Evolutionary conservation across 2,888 invertebrate genomes (phyloP).

Genomic region (Melangyna quadrimaculata): DNA sequence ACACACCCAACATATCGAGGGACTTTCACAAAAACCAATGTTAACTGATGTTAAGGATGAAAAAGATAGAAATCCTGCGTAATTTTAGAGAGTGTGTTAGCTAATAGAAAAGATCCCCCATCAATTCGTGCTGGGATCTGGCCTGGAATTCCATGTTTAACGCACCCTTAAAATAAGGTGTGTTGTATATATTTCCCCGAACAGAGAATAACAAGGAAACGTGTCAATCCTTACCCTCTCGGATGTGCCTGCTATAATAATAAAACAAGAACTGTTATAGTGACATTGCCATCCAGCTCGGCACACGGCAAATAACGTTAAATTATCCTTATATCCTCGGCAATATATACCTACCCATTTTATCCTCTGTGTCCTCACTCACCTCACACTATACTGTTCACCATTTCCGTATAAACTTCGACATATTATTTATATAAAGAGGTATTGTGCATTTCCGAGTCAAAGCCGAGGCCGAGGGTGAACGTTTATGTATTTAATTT

Average conservation of each 20-base stretch:
- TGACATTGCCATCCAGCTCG: conserved; percentile 24
- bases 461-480: conserved; percentile 16
- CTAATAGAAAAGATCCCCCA: conserved; percentile 16
- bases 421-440: no score
- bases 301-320: conserved; percentile 61
- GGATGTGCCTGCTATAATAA: conserved; percentile 25
- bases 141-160: neutral
- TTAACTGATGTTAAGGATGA: neutral
- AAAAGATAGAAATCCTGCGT: conserved; percentile 55
- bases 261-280: conserved; percentile 27
- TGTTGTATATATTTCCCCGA: conserved; percentile 2
- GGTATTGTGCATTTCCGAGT: conserved; percentile 14
- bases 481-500: conserved; percentile 9
- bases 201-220: conserved; percentile 17
- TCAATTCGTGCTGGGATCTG: neutral
- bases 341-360: conserved; percentile 17
- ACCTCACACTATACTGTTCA: neutral
- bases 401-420: neutral
- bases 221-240: conserved; percentile 49
- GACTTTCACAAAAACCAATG: conserved; percentile 18
- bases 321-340: conserved; percentile 54
- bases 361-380: neutral
- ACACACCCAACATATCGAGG: conserved; percentile 53
- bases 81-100: conserved; percentile 14
- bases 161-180: conserved; percentile 58